Base-by-base conservation (phyloP, 1,140 invertebrate species). In the Hirudo medicinalis region DNA sequence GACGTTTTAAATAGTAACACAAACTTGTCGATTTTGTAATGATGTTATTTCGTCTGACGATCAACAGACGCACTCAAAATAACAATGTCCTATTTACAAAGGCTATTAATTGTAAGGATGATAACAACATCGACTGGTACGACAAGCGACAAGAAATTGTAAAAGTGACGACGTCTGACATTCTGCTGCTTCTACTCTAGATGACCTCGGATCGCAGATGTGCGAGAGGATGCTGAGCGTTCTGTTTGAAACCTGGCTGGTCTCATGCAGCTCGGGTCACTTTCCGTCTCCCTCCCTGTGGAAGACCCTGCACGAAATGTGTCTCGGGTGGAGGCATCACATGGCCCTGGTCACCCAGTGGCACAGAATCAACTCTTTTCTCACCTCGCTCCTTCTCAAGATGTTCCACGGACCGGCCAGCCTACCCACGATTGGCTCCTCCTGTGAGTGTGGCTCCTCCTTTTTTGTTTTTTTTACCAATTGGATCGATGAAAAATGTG, bases 221-320 rank as follows among this genome's bases (percentile, higher is more conserved):
- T 95, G 92, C 81, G 92, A 97, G 80, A 82, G 94, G 67, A 91
- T 97, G 53, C 83, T 98, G 11, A 91, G 79, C 72, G 93, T 95
- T 36, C 85, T 98, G 22, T 91, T 97, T 80, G 92, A 97, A 83
- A 89, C 97, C 0, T 97, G 94, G 94, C 83, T 97, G 29, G 82
- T 94, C 27, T 91, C 93, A 0, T 97, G 94, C 80, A 88, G 87
- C 68, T 88, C 89, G 70, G 57, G 57, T 11, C 94, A 89, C 80
- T 91, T 91, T 83, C 94, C 93, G 19, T 90, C 92, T 8, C 93
- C 94, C 17, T 90, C 92, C 11, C 83, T 96, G 75, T 97, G 94
- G 94, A 92, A 94, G 82, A 97, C 94, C 4, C 85, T 98, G 72
- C 86, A 91, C 76, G 91, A 95, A 82, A 90, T 92, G 75, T 94